These are phyloP conservation scores for Acridotheres tristis DNA, from an alignment of 2,797 vertebrate species.

Conservation along the genomic window DNA sequence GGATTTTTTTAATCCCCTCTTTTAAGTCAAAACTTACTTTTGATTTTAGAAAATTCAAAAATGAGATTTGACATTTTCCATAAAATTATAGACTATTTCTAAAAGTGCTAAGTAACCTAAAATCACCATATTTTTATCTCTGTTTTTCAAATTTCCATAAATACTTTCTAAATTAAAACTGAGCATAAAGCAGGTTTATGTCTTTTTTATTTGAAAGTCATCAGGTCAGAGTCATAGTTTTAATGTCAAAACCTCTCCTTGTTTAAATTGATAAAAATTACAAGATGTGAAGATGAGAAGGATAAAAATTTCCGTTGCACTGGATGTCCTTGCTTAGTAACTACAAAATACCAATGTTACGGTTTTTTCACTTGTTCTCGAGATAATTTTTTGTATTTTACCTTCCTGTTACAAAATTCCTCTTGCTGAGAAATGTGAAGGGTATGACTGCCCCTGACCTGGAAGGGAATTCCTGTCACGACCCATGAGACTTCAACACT, in stretches of 20 bases:
- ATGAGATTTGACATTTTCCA: neutral
- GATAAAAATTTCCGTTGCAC: neutral
- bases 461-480: slow-evolving; percentile 16
- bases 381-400: neutral
- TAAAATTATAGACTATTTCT: neutral
- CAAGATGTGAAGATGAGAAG: neutral
- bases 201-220: neutral
- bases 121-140: neutral
- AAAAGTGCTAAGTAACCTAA: neutral
- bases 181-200: neutral
- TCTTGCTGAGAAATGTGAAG: neutral
- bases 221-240: neutral
- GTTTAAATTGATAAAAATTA: neutral
- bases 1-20: neutral
- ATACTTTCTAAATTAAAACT: neutral
- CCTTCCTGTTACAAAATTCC: neutral
- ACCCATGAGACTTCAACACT: neutral
- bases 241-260: neutral
- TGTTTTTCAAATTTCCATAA: neutral
- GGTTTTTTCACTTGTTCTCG: neutral
- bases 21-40: neutral
- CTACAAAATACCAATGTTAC: neutral
- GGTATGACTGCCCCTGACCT: neutral
- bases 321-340: neutral
- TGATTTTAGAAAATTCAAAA: neutral